Percentiles rank a stretch among this genome's conserved stretches.
These are phyloP conservation scores for Aplidium turbinatum DNA, from an alignment of 23 tunicate species.

Conservation along the genomic window DNA sequence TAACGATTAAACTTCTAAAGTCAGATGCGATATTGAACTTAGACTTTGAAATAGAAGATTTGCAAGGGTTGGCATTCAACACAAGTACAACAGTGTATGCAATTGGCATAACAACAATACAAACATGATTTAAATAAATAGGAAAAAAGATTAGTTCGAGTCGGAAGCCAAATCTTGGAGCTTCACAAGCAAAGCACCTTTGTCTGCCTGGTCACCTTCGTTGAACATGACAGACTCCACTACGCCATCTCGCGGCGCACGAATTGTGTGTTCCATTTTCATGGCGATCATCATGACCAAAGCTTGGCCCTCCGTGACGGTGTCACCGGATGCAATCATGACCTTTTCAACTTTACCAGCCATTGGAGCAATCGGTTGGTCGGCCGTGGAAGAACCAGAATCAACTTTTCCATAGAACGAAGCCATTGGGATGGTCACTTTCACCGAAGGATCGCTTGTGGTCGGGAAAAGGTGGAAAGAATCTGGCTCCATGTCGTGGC, in stretches of 20 bases:
- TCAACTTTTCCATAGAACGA: constrained; percentile 25
- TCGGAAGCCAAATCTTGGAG: too few relatives aligned
- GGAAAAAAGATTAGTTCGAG: too few relatives aligned
- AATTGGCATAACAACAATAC: too few relatives aligned
- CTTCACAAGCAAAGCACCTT: constrained; percentile 62
- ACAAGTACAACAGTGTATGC: too few relatives aligned
- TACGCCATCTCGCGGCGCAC: constrained; percentile 94
- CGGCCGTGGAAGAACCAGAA: constrained; percentile 33
- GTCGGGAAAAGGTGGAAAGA: constrained; percentile 35
- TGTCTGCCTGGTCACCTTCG: constrained; percentile 83
- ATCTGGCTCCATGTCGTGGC: constrained; percentile 12
- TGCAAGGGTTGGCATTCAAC: too few relatives aligned
- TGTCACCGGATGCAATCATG: constrained; percentile 77
- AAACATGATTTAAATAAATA: too few relatives aligned
- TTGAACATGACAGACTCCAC: constrained; percentile 68
- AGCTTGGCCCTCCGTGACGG: constrained; percentile 83
- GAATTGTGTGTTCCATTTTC: constrained; percentile 98
- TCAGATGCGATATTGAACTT: too few relatives aligned
- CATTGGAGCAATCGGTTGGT: constrained; percentile 90
- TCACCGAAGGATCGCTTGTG: constrained; percentile 7
- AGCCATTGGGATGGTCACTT: constrained; percentile 40
- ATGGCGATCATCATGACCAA: constrained; percentile 94
- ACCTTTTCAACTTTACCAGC: constrained; percentile 85
- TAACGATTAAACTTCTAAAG: too few relatives aligned
- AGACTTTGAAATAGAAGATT: too few relatives aligned